phyloP scores from a whole-genome alignment of 2,888 invertebrate species.

The Idaea dimidiata region DNA sequence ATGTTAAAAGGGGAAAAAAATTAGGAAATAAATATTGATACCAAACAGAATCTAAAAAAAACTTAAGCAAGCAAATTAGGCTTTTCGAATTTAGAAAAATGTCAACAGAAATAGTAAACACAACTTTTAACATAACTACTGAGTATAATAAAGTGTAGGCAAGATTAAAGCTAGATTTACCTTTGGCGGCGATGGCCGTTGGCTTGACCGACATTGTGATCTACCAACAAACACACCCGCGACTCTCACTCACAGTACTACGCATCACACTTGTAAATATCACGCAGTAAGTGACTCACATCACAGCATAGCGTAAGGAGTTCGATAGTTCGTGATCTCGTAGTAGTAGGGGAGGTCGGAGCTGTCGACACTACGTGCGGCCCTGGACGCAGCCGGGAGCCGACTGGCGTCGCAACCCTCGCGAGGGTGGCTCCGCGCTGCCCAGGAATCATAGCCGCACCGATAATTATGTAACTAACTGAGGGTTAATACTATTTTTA shows the following conservation, averaged over 20 bases:
- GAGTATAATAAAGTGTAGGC: background rate
- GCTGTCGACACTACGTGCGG: conserved; percentile 34
- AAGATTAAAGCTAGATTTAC: conserved; percentile 35
- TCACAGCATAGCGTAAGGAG: no score
- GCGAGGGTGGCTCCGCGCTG: conserved; percentile 35
- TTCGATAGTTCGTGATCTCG: conserved; percentile 18
- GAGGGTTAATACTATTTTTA: conserved; percentile 74
- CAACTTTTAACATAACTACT: background rate
- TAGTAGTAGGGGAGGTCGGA: conserved; percentile 34
- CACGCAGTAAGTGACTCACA: background rate
- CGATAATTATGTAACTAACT: conserved; percentile 68
- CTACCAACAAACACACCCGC: conserved; percentile 26
- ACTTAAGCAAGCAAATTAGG: background rate
- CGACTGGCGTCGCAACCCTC: conserved; percentile 46
- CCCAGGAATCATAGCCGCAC: conserved; percentile 68
- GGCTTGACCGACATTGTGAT: conserved; percentile 56
- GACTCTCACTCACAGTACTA: conserved; percentile 24
- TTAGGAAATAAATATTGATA: background rate
- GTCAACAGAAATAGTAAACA: background rate
- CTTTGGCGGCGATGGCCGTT: conserved; percentile 54
- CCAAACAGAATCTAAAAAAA: background rate
- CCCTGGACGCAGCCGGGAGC: conserved; percentile 39
- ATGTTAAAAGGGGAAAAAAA: no score
- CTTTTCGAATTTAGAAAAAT: background rate
- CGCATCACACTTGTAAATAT: background rate